Evolutionary conservation across 2,888 invertebrate species (phyloP).

Genomic region (Caenorhabditis zanzibari): DNA sequence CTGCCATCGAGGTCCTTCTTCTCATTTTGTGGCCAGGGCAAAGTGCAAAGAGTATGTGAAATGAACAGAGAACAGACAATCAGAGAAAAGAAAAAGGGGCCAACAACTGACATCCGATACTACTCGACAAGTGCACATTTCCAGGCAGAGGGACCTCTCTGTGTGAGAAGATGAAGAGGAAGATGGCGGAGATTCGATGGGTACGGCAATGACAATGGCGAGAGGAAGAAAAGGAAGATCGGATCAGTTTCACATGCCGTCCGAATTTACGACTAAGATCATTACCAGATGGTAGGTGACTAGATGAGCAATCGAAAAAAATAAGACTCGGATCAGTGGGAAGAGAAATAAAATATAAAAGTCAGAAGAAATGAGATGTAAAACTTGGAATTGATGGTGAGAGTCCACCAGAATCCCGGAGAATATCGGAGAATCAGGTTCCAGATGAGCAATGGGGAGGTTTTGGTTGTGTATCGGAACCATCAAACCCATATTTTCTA

Average conservation of each 20-base stretch:
- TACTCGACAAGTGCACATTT: slow-evolving; percentile 58
- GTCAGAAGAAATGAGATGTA: neutral
- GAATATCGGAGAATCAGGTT: neutral
- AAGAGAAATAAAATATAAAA: slow-evolving; percentile 19
- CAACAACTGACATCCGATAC: slow-evolving; percentile 61
- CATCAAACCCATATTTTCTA: no score
- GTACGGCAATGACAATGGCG: slow-evolving; percentile 36
- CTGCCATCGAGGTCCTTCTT: slow-evolving; percentile 37
- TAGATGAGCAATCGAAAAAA: slow-evolving; percentile 43
- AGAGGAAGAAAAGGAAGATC: slow-evolving; percentile 18
- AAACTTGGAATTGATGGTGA: neutral
- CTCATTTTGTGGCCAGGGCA: slow-evolving; percentile 34
- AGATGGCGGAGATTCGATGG: slow-evolving; percentile 40
- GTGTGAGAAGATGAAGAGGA: slow-evolving; percentile 49
- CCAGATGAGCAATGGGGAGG: no score
- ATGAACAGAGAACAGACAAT: slow-evolving; percentile 43
- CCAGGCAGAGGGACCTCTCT: slow-evolving; percentile 35
- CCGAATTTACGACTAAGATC: slow-evolving; percentile 50
- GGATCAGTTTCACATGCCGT: slow-evolving; percentile 56
- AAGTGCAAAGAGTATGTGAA: slow-evolving; percentile 44
- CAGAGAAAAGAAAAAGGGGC: slow-evolving; percentile 34
- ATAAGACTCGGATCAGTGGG: neutral
- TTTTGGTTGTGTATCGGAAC: no score
- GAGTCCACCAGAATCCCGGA: neutral
- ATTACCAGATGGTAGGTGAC: slow-evolving; percentile 53